Base-by-base conservation (phyloP, 2,797 vertebrate genomes). In the Hemitrygon akajei region DNA sequence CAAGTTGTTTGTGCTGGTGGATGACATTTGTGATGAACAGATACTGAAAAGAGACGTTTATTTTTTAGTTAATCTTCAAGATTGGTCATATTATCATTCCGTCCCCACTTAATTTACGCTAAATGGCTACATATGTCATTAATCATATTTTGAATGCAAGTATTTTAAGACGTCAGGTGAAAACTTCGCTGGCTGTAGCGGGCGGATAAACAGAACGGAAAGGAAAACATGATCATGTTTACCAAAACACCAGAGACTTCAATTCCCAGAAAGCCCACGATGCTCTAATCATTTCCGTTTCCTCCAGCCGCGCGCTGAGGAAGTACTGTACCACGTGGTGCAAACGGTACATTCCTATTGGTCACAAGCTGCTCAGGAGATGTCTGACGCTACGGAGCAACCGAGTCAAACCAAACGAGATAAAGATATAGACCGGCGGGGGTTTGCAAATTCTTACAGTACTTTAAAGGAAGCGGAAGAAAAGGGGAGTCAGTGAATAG, bases 371-470 rank as follows among this genome's bases (percentile, higher is more conserved):
- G 91, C 91, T 93, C 91, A 93, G 91, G 91, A 76, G 91, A 93
- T 93, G 91, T 76, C 73, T 93, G 91, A 93, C 91, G 91, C 91
- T 58, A 12, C 10, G 27, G 91, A 93, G 91, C 91, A 76, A 73
- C 73, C 34, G 37, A 76, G 87, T 71, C 63, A 91, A 76, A 93
- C 0, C 69, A 58, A 76, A 18, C 30, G 47, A 18, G 22, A 58
- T 37, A 25, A 86, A 27, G 89, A 18, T 37, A 37, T 10, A 18
- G 91, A 47, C 11, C 69, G 4, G 91, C 27, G 86, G 66, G 1
- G 0, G 86, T 2, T 11, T 1, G 58, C 1, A 25, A 30, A 1
- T 75, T 27, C 6, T 30, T 18, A 0, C 18, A 5, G 14, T 18
- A 10, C 25, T 80, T 84, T 27, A 22, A 27, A 86, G 63, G 30